Conservation (phyloP, 2,113 vertebrate species). For the Psittacula cyanocephala region DNA sequence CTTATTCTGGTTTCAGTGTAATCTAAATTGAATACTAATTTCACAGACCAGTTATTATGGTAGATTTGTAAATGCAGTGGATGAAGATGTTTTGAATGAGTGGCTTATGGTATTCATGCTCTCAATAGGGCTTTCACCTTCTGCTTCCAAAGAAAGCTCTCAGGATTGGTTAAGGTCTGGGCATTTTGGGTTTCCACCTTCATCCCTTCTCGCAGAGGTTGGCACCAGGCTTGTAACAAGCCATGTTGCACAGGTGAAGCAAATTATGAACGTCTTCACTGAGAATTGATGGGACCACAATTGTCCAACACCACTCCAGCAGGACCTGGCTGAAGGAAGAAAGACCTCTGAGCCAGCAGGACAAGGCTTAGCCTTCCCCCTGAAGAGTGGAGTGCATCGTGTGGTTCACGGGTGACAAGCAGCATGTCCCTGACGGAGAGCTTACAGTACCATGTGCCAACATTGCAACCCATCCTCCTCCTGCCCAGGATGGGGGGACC, state of each 20-base stretch:
- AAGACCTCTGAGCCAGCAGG: neutral
- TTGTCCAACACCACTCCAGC: neutral
- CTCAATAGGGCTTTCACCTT: neutral
- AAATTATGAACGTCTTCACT: neutral
- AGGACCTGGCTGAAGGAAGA: neutral
- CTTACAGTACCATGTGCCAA: rapidly evolving
- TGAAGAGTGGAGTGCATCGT: neutral
- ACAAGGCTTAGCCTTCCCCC: neutral
- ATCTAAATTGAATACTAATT: neutral
- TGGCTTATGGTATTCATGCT: neutral
- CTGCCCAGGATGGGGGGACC: neutral
- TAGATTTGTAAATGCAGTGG: neutral
- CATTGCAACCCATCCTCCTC: neutral
- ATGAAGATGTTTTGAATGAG: neutral
- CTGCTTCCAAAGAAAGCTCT: neutral
- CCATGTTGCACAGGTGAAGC: neutral
- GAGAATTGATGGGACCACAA: rapidly evolving
- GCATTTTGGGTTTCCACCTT: neutral
- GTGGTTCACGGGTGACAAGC: neutral
- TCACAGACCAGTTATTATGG: neutral
- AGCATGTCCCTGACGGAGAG: neutral
- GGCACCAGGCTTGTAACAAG: neutral
- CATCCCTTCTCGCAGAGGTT: neutral
- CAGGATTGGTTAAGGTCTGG: neutral
- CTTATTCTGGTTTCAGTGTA: neutral